Conservation (phyloP, 2,113 vertebrate genomes). For the Balaenoptera acutorostrata region DNA sequence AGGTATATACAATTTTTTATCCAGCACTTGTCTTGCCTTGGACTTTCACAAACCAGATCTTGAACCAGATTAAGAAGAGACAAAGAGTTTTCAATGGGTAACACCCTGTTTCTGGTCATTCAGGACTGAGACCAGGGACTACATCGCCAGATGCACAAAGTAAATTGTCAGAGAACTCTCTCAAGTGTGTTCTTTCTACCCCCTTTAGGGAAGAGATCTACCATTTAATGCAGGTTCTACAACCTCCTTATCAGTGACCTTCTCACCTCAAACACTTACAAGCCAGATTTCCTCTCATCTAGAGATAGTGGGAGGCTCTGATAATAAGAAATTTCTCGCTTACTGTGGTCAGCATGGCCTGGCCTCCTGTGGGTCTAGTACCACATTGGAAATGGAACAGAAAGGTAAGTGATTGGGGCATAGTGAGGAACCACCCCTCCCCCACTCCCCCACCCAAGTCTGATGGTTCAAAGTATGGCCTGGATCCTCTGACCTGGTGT, state of each 20-base stretch:
- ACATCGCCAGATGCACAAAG: neutral
- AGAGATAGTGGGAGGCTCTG: neutral
- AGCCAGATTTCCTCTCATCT: neutral
- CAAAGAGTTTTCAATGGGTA: neutral
- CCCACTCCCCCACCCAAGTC: rapidly evolving
- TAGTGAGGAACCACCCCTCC: neutral
- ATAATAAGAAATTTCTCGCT: neutral
- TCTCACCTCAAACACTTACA: neutral
- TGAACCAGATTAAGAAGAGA: neutral
- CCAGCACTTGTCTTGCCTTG: neutral
- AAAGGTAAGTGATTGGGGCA: neutral
- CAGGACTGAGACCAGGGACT: neutral
- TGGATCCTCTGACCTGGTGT: neutral
- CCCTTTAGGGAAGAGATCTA: neutral
- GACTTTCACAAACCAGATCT: neutral
- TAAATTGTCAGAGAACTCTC: neutral
- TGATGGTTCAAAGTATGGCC: neutral
- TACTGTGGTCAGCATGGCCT: neutral
- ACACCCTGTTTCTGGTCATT: neutral
- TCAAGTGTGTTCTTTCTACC: neutral
- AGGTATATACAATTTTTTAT: neutral
- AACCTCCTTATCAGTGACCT: neutral
- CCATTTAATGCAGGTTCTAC: neutral
- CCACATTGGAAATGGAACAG: neutral
- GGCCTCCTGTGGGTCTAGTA: neutral